Conservation (phyloP, 2,113 vertebrate species). For the Heptranchias perlo region DNA sequence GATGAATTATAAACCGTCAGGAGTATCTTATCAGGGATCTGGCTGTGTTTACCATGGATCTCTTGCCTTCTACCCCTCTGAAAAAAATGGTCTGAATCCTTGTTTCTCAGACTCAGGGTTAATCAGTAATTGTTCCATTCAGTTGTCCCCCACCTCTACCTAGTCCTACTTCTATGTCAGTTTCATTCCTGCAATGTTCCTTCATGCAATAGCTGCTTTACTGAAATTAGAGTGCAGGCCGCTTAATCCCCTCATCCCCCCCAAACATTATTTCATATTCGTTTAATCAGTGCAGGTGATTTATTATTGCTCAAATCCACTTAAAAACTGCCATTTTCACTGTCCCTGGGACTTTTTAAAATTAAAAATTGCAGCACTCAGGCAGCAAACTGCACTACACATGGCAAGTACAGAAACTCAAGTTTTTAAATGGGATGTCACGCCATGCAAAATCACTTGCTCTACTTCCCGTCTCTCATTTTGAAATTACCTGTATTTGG, state of each 20-base stretch:
- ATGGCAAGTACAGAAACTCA: not conserved
- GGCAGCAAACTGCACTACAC: not conserved
- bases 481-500: not conserved
- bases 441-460: not conserved
- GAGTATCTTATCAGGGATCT: not conserved
- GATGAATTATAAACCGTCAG: not conserved
- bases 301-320: not conserved
- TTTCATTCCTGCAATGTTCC: not conserved
- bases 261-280: no score
- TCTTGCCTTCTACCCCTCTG: not conserved
- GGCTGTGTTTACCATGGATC: not conserved
- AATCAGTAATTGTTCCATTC: not conserved
- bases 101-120: not conserved
- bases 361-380: not conserved
- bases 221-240: not conserved
- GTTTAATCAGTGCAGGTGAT: not conserved
- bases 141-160: not conserved
- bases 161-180: not conserved
- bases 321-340: not conserved
- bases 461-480: not conserved
- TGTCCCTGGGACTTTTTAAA: not conserved
- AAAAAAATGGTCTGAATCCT: not conserved
- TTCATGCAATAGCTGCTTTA: not conserved
- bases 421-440: not conserved
- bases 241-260: not conserved